Percentiles rank a stretch among this genome's conserved stretches.
Conservation (phyloP, 2,888 invertebrate genomes). For the Eupithecia exiguata region DNA sequence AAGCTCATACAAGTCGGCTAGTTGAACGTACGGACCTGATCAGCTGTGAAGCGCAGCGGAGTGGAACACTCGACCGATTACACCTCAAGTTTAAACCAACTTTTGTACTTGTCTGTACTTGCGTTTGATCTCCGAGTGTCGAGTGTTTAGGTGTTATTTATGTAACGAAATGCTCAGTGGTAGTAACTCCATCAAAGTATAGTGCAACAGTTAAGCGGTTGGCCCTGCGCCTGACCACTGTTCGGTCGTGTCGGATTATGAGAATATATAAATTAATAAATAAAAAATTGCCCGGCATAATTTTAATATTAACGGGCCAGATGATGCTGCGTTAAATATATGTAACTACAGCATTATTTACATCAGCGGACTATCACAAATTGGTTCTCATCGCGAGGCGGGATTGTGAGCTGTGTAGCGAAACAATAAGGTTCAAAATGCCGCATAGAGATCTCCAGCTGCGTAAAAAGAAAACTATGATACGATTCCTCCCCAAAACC, state of each 20-base stretch:
- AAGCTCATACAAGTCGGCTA: conserved; percentile 5
- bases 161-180: neutral
- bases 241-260: too few relatives aligned
- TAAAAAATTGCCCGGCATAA: neutral
- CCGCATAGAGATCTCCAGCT: neutral
- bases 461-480: conserved; percentile 9
- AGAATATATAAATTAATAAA: too few relatives aligned
- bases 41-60: conserved; percentile 3
- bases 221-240: too few relatives aligned
- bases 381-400: neutral
- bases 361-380: neutral
- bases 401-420: neutral
- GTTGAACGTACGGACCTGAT: conserved; percentile 10
- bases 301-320: neutral
- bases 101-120: conserved; percentile 7
- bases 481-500: neutral
- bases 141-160: neutral
- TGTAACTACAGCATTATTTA: neutral
- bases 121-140: conserved; percentile 7
- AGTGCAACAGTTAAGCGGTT: too few relatives aligned
- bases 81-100: conserved; percentile 12
- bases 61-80: conserved; percentile 10
- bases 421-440: neutral
- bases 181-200: neutral
- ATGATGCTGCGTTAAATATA: neutral